Percentiles rank a stretch among this genome's conserved stretches.
These are phyloP conservation scores for Platichthys flesus DNA, from an alignment of 2,113 vertebrate genomes.

Conservation along the genomic window DNA sequence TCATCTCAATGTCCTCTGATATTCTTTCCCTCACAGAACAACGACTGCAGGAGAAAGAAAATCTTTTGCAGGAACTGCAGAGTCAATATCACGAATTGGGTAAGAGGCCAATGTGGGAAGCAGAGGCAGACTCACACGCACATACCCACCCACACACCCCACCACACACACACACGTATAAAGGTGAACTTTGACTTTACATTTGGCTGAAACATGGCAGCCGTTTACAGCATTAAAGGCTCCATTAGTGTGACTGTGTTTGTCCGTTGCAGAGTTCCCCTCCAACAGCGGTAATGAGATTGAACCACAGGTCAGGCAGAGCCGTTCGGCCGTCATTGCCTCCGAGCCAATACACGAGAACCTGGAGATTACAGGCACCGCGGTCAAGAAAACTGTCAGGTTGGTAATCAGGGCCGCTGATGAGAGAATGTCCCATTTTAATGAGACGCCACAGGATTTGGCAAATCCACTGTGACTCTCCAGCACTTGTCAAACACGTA, in stretches of 20 bases:
- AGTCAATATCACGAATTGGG: conserved; percentile 75
- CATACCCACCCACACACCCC: conserved; percentile 9
- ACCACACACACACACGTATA: not conserved
- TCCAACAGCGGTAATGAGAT: conserved; percentile 57
- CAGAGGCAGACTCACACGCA: not conserved
- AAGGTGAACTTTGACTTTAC: not conserved
- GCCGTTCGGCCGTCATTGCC: conserved; percentile 79
- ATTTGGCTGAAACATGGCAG: conserved; percentile 2
- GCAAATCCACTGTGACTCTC: not conserved
- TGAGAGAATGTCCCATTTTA: not conserved
- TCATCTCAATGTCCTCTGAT: no score
- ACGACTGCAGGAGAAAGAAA: conserved; percentile 80
- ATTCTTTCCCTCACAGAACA: conserved; percentile 58
- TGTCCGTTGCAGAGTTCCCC: conserved; percentile 61
- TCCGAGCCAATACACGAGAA: conserved; percentile 76
- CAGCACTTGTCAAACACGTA: not conserved
- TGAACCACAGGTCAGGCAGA: conserved; percentile 66
- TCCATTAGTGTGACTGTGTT: conserved; percentile 19
- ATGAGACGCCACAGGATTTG: not conserved
- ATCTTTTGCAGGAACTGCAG: conserved; percentile 74
- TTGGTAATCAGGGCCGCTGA: conserved; percentile 38
- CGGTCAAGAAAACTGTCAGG: conserved; percentile 78
- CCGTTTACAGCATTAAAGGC: conserved; percentile 14
- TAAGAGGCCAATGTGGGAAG: conserved; percentile 44
- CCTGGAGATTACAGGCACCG: conserved; percentile 58